Evolutionary conservation across 2,888 invertebrate genomes (phyloP).

Genomic region (Petrolisthes cinctipes): DNA sequence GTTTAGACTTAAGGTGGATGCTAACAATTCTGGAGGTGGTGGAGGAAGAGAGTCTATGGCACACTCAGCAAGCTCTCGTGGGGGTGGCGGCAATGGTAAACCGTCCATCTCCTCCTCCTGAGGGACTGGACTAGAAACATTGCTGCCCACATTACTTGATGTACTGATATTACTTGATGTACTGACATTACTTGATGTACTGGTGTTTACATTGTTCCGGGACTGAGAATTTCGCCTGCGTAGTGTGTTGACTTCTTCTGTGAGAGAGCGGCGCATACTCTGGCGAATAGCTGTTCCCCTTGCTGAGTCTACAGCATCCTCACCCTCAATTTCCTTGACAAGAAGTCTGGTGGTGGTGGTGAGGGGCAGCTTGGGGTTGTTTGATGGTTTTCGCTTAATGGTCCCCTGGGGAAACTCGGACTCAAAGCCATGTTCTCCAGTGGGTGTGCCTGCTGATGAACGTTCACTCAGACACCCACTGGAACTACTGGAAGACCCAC

Average conservation of each 20-base stretch:
- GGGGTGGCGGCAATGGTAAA: slow-evolving; percentile 71
- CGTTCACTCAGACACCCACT: slow-evolving; percentile 81
- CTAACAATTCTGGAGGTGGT: slow-evolving; percentile 72
- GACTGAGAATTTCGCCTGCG: slow-evolving; percentile 59
- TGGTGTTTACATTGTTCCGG: slow-evolving; percentile 32
- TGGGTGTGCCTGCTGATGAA: slow-evolving; percentile 63
- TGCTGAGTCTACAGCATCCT: slow-evolving; percentile 64
- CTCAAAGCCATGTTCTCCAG: slow-evolving; percentile 72
- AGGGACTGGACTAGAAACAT: slow-evolving; percentile 45
- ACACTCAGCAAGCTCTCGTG: slow-evolving; percentile 71
- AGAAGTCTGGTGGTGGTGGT: slow-evolving; percentile 91
- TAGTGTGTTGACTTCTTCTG: slow-evolving; percentile 60
- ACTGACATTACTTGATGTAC: slow-evolving; percentile 31
- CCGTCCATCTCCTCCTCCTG: slow-evolving; percentile 65
- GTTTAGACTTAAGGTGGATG: slow-evolving; percentile 60
- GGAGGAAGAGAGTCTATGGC: slow-evolving; percentile 72
- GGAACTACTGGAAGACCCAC: slow-evolving; percentile 74
- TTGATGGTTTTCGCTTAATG: slow-evolving; percentile 90
- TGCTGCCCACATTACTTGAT: not conserved
- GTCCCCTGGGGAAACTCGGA: slow-evolving; percentile 77
- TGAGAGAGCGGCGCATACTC: slow-evolving; percentile 61
- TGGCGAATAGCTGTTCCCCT: slow-evolving; percentile 59
- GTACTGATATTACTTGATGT: not conserved
- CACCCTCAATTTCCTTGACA: slow-evolving; percentile 84
- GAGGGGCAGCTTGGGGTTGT: slow-evolving; percentile 83